phyloP scores from a whole-genome alignment of 2,113 vertebrate species.

The Corythornis cristatus region DNA sequence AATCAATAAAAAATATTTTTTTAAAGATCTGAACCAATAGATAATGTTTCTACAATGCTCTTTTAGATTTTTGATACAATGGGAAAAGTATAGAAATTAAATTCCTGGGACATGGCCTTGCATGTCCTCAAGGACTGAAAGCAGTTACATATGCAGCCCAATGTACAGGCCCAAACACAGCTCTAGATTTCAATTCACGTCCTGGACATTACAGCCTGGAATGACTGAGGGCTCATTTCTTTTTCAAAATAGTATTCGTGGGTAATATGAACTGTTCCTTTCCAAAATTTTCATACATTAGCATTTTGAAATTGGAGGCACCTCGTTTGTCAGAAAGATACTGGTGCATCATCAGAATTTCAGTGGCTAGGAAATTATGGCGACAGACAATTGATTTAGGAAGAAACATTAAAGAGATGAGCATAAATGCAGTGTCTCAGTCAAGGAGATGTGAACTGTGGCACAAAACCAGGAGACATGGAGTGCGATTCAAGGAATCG shows the following conservation, averaged over 20 bases:
- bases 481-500: not conserved
- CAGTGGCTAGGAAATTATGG: not conserved
- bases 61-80: not conserved
- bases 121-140: not conserved
- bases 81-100: rapidly evolving
- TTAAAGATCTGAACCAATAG: not conserved
- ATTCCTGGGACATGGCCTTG: not conserved
- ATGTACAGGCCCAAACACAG: not conserved
- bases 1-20: not conserved
- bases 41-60: not conserved
- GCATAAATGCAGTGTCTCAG: not conserved
- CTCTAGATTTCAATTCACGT: rapidly evolving
- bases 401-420: not conserved
- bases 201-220: not conserved
- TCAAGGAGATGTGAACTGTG: not conserved
- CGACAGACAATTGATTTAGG: not conserved
- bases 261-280: not conserved
- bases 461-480: not conserved
- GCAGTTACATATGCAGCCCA: not conserved
- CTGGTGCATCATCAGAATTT: not conserved
- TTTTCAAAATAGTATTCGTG: not conserved
- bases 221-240: not conserved
- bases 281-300: not conserved
- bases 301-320: not conserved
- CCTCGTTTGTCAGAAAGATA: not conserved